Percentiles rank a stretch among this genome's conserved stretches.
These are phyloP conservation scores for Sanderia malayensis DNA, from an alignment of 30 jellyfish, hydroid and myxozoan species.

Conservation along the genomic window DNA sequence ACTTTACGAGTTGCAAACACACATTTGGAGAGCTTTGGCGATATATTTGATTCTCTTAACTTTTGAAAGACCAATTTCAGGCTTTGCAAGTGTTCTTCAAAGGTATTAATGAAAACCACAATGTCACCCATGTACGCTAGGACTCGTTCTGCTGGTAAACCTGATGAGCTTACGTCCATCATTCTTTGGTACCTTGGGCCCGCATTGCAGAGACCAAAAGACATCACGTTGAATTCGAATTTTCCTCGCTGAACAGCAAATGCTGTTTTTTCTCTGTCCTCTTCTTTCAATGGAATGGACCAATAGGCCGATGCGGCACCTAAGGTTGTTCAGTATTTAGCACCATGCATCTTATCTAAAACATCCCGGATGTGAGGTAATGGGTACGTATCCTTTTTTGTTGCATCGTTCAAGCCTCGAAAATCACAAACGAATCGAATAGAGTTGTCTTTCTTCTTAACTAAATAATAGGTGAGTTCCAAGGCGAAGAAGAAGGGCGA, in stretches of 20 bases:
- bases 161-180: neutral
- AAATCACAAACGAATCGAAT: neutral
- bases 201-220: conserved; percentile 4
- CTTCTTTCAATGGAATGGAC: conserved; percentile 32
- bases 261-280: conserved; percentile 35
- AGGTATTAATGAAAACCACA: neutral
- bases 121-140: conserved; percentile 2
- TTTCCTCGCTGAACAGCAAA: conserved; percentile 34
- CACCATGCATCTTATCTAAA: conserved; percentile 10
- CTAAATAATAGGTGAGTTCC: neutral
- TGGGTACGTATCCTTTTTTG: conserved; percentile 3
- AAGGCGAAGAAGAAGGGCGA: conserved; percentile 23
- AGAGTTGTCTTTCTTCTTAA: neutral
- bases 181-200: neutral
- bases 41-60: conserved; percentile 9
- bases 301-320: conserved; percentile 60
- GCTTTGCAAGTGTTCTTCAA: neutral
- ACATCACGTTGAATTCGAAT: conserved; percentile 20
- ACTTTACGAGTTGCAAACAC: conserved; percentile 33
- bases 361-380: conserved; percentile 1
- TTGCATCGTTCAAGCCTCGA: neutral
- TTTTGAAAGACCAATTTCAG: neutral
- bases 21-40: conserved; percentile 33
- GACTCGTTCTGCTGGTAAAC: neutral
- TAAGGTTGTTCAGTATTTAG: conserved; percentile 16